These are phyloP conservation scores for Pardalotus punctatus DNA, from an alignment of 2,113 vertebrate genomes.

Conservation along the genomic window DNA sequence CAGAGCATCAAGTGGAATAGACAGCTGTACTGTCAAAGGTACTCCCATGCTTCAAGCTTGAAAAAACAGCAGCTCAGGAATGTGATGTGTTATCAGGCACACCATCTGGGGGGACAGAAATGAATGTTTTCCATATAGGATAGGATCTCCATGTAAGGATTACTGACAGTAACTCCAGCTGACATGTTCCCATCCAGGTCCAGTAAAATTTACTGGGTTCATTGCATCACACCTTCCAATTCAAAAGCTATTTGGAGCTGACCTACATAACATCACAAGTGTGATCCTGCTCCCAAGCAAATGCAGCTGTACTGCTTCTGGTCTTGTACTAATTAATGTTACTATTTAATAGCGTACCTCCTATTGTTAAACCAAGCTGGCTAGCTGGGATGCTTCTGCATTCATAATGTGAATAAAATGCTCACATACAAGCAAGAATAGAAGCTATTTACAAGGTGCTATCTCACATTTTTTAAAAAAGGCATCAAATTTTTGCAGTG, in stretches of 20 bases:
- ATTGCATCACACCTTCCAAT: background rate
- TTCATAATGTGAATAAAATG: background rate
- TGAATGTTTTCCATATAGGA: background rate
- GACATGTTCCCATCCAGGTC: background rate
- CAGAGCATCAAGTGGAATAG: slow-evolving; percentile 1
- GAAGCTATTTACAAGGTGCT: background rate
- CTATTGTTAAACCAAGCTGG: background rate
- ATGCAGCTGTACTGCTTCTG: background rate
- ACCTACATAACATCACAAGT: background rate
- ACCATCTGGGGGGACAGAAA: background rate
- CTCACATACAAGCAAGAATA: background rate
- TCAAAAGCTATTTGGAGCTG: background rate
- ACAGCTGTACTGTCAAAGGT: background rate
- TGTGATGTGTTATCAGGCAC: background rate
- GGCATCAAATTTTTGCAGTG: background rate
- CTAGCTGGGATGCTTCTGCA: background rate
- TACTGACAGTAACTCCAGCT: background rate
- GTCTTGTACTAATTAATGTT: background rate
- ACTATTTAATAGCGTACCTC: background rate
- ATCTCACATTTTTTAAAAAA: background rate
- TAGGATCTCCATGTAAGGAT: background rate
- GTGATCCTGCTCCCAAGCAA: background rate
- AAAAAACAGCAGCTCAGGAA: background rate
- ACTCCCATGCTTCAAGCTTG: background rate
- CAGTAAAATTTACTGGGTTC: background rate